Conservation (phyloP, 2,797 vertebrate species). For the Passerculus sandwichensis region DNA sequence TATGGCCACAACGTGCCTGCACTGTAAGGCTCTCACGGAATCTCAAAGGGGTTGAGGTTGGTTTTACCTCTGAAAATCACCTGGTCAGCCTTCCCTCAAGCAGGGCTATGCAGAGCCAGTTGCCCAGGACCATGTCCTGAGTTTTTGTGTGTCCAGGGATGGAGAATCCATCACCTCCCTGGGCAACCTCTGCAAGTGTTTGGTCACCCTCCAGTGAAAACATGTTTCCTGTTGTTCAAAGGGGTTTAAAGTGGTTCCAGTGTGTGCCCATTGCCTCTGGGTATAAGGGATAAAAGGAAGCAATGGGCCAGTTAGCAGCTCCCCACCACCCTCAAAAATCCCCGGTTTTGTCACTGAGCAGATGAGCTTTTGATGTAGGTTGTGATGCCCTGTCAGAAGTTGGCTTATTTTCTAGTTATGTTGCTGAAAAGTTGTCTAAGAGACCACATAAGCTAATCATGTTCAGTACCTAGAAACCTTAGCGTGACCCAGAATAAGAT, state of each 20-base stretch:
- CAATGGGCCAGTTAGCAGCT: neutral
- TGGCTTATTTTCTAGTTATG: neutral
- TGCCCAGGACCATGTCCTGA: neutral
- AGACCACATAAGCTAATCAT: neutral
- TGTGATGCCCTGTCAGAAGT: neutral
- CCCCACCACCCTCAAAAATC: fast-evolving
- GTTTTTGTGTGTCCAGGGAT: neutral
- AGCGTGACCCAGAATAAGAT: neutral
- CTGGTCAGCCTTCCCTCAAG: neutral
- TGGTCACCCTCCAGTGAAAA: neutral
- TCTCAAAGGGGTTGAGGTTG: neutral
- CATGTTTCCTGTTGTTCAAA: neutral
- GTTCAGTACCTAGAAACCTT: neutral
- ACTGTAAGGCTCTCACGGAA: fast-evolving
- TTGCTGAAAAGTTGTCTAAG: neutral
- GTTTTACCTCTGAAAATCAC: neutral
- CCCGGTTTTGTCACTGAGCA: neutral
- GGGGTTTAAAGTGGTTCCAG: neutral
- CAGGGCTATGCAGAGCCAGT: neutral
- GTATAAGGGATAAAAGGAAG: neutral
- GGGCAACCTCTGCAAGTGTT: neutral
- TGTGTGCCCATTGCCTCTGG: neutral
- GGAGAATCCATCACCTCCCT: neutral
- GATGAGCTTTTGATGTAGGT: neutral
- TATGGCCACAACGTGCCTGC: neutral